These are phyloP conservation scores for Periphyllus acericola DNA, from an alignment of 2,888 invertebrate genomes.

Conservation along the genomic window DNA sequence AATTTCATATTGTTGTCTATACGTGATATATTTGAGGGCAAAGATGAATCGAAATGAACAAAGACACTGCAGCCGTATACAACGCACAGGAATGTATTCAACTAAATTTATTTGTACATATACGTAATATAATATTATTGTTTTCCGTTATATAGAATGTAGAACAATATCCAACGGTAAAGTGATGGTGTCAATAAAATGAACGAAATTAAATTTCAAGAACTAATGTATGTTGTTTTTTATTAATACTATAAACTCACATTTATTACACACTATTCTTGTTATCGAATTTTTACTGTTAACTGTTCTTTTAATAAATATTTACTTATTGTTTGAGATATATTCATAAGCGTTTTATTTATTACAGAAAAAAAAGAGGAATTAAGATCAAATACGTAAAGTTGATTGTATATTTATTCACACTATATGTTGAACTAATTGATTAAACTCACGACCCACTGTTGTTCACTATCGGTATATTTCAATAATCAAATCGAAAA, in stretches of 20 bases:
- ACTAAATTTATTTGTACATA: background rate
- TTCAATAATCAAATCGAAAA: too few species aligned
- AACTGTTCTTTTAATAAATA: background rate
- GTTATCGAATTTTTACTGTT: background rate
- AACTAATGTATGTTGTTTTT: background rate
- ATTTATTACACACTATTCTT: background rate
- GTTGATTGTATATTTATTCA: too few species aligned
- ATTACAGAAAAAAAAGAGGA: background rate
- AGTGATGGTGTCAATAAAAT: background rate
- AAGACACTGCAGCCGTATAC: background rate
- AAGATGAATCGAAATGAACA: background rate
- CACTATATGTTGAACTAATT: too few species aligned
- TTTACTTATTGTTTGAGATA: background rate
- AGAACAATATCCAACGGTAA: background rate
- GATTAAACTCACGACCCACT: too few species aligned
- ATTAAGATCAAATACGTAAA: too few species aligned
- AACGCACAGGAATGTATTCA: background rate
- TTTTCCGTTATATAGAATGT: background rate
- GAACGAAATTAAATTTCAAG: background rate
- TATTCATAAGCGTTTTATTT: background rate
- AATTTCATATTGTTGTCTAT: background rate
- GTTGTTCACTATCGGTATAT: too few species aligned
- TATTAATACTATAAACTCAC: background rate
- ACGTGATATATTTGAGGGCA: background rate
- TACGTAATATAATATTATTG: background rate